These are phyloP conservation scores for Hetaerina americana DNA, from an alignment of 1,140 invertebrate genomes.

Conservation along the genomic window DNA sequence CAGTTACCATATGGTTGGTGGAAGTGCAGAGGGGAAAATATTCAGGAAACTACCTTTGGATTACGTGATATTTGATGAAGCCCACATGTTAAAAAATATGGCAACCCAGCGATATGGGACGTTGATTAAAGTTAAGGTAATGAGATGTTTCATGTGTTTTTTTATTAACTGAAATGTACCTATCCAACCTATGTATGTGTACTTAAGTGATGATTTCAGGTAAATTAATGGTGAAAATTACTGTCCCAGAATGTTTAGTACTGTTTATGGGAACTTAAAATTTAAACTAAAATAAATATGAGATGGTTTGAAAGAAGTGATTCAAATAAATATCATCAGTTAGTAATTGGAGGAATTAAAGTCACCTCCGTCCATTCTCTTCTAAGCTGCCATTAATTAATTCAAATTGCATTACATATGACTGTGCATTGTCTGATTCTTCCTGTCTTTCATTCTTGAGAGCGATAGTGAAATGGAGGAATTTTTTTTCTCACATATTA, in stretches of 20 bases:
- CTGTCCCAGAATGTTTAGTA: neutral
- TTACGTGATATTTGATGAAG: constrained; percentile 93
- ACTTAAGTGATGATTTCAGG: constrained; percentile 2
- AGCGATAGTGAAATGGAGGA: too few relatives aligned
- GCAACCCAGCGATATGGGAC: constrained; percentile 78
- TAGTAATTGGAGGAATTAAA: too few relatives aligned
- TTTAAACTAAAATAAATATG: too few relatives aligned
- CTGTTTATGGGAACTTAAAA: too few relatives aligned
- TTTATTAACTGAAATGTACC: neutral
- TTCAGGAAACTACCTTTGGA: constrained; percentile 80
- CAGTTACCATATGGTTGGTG: constrained; percentile 65
- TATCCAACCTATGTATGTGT: neutral
- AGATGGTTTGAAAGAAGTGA: too few relatives aligned
- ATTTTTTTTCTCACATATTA: too few relatives aligned
- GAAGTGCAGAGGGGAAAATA: constrained; percentile 78
- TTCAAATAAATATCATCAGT: too few relatives aligned
- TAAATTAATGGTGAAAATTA: neutral
- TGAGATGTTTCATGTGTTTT: constrained; percentile 17
- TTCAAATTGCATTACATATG: too few relatives aligned
- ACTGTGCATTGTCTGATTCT: too few relatives aligned
- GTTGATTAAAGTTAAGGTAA: constrained; percentile 73
- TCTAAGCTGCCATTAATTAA: too few relatives aligned
- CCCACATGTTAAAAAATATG: constrained; percentile 97
- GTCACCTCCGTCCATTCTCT: too few relatives aligned
- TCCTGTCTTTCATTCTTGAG: too few relatives aligned